phyloP scores from a whole-genome alignment of 2,797 vertebrate species.

The Galaxias olidus region DNA sequence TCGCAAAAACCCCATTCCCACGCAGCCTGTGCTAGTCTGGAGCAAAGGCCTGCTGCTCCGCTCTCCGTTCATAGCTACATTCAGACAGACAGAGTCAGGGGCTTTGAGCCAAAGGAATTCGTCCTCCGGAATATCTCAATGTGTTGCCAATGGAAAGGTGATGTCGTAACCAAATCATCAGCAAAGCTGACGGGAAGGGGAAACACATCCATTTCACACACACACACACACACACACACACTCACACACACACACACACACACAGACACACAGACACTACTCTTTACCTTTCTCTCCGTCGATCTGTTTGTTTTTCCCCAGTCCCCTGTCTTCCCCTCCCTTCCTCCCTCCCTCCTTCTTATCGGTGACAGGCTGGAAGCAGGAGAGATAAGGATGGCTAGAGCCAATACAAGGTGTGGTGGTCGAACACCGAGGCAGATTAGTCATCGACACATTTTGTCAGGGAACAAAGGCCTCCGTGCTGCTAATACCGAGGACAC shows the following conservation, averaged over 20 bases:
- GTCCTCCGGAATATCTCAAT: too few species aligned
- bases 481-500: constrained; percentile 47
- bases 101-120: too few species aligned
- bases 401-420: constrained; percentile 62
- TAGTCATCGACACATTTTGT: constrained; percentile 73
- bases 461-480: constrained; percentile 65
- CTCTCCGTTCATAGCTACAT: not conserved
- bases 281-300: constrained; percentile 8
- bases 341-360: constrained; percentile 35
- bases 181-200: too few species aligned
- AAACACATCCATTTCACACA: constrained; percentile 42
- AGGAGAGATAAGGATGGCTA: constrained; percentile 67
- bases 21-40: constrained; percentile 1
- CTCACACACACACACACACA: constrained; percentile 29
- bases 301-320: not conserved
- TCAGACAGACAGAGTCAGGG: too few species aligned
- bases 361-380: constrained; percentile 73
- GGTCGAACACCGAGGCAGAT: constrained; percentile 67
- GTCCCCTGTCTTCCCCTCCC: constrained; percentile 22
- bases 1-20: constrained; percentile 12
- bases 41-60: not conserved
- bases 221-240: constrained; percentile 15
- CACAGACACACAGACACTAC: not conserved
- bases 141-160: constrained; percentile 46
- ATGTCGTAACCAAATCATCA: constrained; percentile 30